Percentiles rank a stretch among this genome's conserved stretches.
These are phyloP conservation scores for Anthopleura xanthogrammica DNA, from an alignment of 92 coral and sea anemone species.

Conservation along the genomic window DNA sequence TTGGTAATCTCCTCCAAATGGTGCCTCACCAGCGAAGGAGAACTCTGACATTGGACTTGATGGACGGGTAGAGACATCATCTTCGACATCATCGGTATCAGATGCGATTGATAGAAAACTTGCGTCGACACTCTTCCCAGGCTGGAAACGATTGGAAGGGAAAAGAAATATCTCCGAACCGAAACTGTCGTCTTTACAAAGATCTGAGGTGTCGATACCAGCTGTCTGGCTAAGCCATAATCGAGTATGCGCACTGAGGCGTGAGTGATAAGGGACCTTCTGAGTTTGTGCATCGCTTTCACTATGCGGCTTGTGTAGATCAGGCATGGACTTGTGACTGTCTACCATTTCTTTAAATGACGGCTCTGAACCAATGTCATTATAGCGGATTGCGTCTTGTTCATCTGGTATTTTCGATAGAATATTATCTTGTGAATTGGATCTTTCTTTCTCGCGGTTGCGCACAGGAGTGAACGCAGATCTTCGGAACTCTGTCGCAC, in stretches of 20 bases:
- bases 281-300: conserved; percentile 16
- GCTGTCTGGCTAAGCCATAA: conserved; percentile 85
- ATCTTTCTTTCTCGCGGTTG: conserved; percentile 20
- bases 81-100: conserved; percentile 55
- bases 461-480: conserved; percentile 60
- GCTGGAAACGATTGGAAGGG: conserved; percentile 79
- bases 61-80: conserved; percentile 74
- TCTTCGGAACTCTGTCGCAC: conserved; percentile 12
- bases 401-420: neutral
- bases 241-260: conserved; percentile 77
- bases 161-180: conserved; percentile 61
- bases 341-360: conserved; percentile 61
- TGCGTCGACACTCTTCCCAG: conserved; percentile 63
- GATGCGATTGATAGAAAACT: conserved; percentile 64
- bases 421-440: conserved; percentile 11
- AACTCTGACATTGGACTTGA: conserved; percentile 90
- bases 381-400: neutral
- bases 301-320: conserved; percentile 43
- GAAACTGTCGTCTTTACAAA: conserved; percentile 41
- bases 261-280: conserved; percentile 58
- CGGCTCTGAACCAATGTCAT: neutral
- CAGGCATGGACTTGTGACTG: conserved; percentile 84
- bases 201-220: conserved; percentile 73
- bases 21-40: conserved; percentile 82
- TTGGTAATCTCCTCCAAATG: conserved; percentile 51